These are phyloP conservation scores for Aphelinus atriplicis DNA, from an alignment of 1,140 invertebrate species.

Conservation along the genomic window DNA sequence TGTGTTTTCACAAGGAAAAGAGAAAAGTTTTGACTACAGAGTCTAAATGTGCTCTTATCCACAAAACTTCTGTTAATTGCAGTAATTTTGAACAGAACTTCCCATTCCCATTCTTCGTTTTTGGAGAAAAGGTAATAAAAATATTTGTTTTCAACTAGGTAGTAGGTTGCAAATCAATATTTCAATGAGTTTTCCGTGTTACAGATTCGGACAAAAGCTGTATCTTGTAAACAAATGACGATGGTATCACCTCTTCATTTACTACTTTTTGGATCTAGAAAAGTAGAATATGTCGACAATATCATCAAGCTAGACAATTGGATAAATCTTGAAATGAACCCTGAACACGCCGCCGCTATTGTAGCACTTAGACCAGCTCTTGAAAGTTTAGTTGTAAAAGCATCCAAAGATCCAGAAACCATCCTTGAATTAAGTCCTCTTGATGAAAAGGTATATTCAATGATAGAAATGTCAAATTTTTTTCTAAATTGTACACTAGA, in stretches of 20 bases:
- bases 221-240: slow-evolving; percentile 97
- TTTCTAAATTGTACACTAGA: not conserved
- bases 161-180: not conserved
- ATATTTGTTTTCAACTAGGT: not conserved
- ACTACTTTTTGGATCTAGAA: slow-evolving; percentile 89
- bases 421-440: slow-evolving; percentile 68
- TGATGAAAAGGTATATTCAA: slow-evolving; percentile 67
- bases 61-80: slow-evolving; percentile 98
- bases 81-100: slow-evolving; percentile 85
- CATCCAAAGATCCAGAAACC: slow-evolving; percentile 80
- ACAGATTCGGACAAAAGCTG: slow-evolving; percentile 90
- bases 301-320: slow-evolving; percentile 87
- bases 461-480: too few species aligned
- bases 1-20: slow-evolving; percentile 95
- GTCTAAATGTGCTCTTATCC: slow-evolving; percentile 91
- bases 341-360: slow-evolving; percentile 80
- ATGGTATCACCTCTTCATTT: slow-evolving; percentile 96
- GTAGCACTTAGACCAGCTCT: slow-evolving; percentile 87
- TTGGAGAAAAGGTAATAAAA: slow-evolving; percentile 87
- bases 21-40: slow-evolving; percentile 95
- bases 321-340: slow-evolving; percentile 90
- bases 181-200: slow-evolving; percentile 33
- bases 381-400: slow-evolving; percentile 84
- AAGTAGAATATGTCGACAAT: slow-evolving; percentile 80
- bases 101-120: slow-evolving; percentile 95